Conservation (phyloP, 1,140 invertebrate genomes). For the Mycetomoellerius zeteki region DNA sequence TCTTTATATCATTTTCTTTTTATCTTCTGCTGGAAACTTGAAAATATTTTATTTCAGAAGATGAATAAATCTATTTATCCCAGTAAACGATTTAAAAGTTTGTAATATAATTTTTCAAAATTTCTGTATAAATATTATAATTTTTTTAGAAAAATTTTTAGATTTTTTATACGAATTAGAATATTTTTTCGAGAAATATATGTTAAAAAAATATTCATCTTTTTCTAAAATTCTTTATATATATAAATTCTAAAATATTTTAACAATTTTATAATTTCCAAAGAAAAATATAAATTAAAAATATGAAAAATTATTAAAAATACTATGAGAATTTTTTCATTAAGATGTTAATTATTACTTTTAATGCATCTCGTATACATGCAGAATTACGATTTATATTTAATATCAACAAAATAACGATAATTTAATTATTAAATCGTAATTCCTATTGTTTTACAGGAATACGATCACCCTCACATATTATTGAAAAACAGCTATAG, state of each 20-base stretch:
- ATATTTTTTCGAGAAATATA: too few species aligned
- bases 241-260: too few species aligned
- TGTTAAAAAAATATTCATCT: too few species aligned
- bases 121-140: too few species aligned
- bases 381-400: neutral
- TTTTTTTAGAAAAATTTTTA: too few species aligned
- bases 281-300: neutral
- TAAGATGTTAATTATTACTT: neutral
- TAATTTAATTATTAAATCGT: neutral
- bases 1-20: neutral
- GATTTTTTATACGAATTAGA: too few species aligned
- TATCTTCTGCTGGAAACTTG: neutral
- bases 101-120: too few species aligned
- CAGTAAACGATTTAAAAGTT: too few species aligned
- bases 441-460: slow-evolving; percentile 83
- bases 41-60: neutral
- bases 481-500: slow-evolving; percentile 86
- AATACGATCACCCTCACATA: slow-evolving; percentile 89
- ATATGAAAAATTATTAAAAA: neutral
- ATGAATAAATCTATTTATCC: neutral
- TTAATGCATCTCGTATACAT: neutral
- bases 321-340: neutral
- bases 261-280: too few species aligned
- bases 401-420: neutral
- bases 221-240: too few species aligned